Evolutionary conservation across 2,888 invertebrate species (phyloP).

Genomic region (Apotomis turbidana): DNA sequence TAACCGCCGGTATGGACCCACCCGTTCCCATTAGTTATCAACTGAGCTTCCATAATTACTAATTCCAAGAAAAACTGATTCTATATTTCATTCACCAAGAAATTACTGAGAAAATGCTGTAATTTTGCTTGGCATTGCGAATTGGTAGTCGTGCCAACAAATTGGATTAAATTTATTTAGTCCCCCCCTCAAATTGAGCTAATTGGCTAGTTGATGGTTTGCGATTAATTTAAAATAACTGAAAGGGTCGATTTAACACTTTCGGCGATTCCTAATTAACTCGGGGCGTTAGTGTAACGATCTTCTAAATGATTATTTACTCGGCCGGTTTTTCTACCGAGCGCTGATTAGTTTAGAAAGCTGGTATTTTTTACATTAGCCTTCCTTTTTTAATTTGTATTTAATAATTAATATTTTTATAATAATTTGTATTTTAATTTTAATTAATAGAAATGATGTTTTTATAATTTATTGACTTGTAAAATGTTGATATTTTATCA

Average conservation of each 20-base stretch:
- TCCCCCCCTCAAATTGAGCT: constrained; percentile 49
- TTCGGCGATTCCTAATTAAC: constrained; percentile 39
- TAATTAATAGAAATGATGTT: too few species aligned
- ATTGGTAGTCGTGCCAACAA: constrained; percentile 46
- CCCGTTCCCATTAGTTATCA: constrained; percentile 13
- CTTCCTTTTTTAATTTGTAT: too few species aligned
- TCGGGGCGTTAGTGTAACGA: constrained; percentile 21
- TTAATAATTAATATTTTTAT: too few species aligned
- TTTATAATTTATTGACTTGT: too few species aligned
- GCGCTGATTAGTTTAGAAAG: constrained; percentile 13
- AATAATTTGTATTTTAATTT: too few species aligned
- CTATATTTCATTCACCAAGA: constrained; percentile 34
- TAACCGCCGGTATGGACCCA: constrained; percentile 1
- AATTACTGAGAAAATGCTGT: constrained; percentile 44
- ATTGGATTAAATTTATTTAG: constrained; percentile 48
- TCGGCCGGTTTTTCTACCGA: constrained; percentile 10
- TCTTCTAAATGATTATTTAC: constrained; percentile 26
- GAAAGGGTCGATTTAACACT: constrained; percentile 46
- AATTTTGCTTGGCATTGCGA: constrained; percentile 46
- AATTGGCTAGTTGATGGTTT: constrained; percentile 52
- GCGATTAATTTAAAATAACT: constrained; percentile 52
- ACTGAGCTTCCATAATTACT: constrained; percentile 27
- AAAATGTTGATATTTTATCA: too few species aligned
- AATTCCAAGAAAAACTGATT: constrained; percentile 36
- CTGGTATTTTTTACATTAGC: not conserved